A percentile compares a stretch with the other conserved stretches of the same genome.
These are phyloP conservation scores for Drosophila parabipectinata DNA, from an alignment of 1,140 invertebrate species.

Conservation along the genomic window DNA sequence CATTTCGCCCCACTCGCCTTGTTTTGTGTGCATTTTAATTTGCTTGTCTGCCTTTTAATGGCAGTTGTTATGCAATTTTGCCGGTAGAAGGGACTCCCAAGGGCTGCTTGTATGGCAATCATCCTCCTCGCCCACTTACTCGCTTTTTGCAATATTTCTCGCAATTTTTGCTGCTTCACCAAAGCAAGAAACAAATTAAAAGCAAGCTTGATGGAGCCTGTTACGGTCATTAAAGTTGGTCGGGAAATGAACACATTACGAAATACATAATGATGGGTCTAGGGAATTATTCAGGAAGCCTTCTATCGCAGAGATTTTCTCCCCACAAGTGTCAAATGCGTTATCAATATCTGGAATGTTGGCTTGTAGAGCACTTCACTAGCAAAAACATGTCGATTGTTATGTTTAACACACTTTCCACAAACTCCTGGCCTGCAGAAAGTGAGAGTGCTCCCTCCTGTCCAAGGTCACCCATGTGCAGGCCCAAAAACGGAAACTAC, in stretches of 20 bases:
- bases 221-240: constrained; percentile 39
- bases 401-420: constrained; percentile 16
- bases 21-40: constrained; percentile 66
- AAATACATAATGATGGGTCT: not conserved
- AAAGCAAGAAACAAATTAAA: constrained; percentile 68
- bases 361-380: constrained; percentile 12
- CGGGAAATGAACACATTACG: constrained; percentile 11
- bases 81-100: constrained; percentile 49
- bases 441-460: constrained; percentile 7
- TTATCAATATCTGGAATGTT: not conserved
- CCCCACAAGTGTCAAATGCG: not conserved
- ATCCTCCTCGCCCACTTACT: not conserved
- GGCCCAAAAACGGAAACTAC: not conserved
- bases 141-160: constrained; percentile 19
- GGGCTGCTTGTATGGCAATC: constrained; percentile 56
- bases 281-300: constrained; percentile 5
- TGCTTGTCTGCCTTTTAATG: constrained; percentile 79
- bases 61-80: constrained; percentile 71
- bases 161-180: constrained; percentile 32
- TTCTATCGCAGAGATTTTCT: constrained; percentile 1
- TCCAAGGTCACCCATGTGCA: constrained; percentile 23
- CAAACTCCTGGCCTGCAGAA: constrained; percentile 18
- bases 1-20: constrained; percentile 2
- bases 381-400: not conserved
- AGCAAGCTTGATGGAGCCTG: constrained; percentile 49